These are phyloP conservation scores for Aplodontia rufa DNA, from an alignment of 2,113 vertebrate species.

Conservation along the genomic window DNA sequence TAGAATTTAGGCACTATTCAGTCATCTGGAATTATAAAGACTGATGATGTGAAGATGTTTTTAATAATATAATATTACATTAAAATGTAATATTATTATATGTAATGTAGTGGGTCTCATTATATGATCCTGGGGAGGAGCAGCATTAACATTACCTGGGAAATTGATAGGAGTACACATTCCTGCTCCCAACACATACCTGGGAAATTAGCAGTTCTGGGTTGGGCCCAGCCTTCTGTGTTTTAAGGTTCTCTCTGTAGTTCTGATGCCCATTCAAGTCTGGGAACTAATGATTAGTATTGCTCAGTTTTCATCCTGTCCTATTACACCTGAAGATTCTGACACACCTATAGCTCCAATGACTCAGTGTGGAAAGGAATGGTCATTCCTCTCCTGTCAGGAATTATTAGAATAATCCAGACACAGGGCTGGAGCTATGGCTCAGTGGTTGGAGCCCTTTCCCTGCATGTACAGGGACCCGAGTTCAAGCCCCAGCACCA, in stretches of 20 bases:
- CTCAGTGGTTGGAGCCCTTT: no score
- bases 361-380: background rate
- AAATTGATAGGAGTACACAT: background rate
- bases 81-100: background rate
- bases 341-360: background rate
- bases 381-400: background rate
- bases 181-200: background rate
- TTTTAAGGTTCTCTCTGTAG: background rate
- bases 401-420: background rate
- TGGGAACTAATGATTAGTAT: background rate
- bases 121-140: background rate
- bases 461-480: no score
- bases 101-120: background rate
- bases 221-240: background rate
- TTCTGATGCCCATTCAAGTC: background rate
- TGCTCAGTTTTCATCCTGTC: background rate
- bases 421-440: no score
- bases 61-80: background rate
- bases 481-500: no score
- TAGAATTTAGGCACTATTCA: slow-evolving; percentile 31
- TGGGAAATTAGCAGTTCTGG: background rate
- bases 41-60: background rate
- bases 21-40: background rate
- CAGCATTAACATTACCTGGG: background rate
- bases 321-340: background rate